A percentile compares a stretch with the other conserved stretches of the same genome.
These are phyloP conservation scores for Thecocarcelia acutangulata DNA, from an alignment of 2,888 invertebrate species.

Conservation along the genomic window DNA sequence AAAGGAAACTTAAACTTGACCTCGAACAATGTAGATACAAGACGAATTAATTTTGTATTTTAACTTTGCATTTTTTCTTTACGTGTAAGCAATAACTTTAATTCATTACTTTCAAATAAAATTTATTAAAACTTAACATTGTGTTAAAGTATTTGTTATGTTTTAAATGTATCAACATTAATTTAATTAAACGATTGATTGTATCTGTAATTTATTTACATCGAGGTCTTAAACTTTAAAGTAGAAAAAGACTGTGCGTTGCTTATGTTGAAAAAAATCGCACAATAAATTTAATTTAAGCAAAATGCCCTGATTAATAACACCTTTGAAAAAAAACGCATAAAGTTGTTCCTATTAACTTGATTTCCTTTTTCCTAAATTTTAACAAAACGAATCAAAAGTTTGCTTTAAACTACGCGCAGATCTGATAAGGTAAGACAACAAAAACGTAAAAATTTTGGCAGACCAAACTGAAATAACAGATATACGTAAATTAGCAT, in stretches of 20 bases:
- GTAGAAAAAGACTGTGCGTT: conserved; percentile 1
- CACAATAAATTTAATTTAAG: conserved; percentile 34
- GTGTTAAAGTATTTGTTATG: conserved; percentile 11
- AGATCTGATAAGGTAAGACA: not conserved
- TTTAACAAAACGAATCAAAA: not conserved
- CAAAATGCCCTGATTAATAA: conserved; percentile 50
- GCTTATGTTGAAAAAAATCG: not conserved
- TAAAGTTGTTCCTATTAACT: conserved; percentile 4
- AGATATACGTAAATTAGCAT: no score
- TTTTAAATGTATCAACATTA: not conserved
- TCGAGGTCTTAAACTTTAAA: conserved; percentile 28
- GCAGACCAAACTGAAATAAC: not conserved
- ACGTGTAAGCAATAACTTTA: no score
- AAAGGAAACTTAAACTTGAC: no score
- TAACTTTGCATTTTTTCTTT: no score
- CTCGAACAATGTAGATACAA: no score
- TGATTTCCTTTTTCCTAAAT: conserved; percentile 44
- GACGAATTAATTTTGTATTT: no score
- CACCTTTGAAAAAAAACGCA: conserved; percentile 18
- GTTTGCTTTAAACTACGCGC: not conserved
- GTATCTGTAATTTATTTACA: conserved; percentile 36
- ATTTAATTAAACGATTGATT: conserved; percentile 19
- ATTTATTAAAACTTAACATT: not conserved
- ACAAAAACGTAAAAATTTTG: no score
- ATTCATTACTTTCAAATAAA: conserved; percentile 13